Evolutionary conservation across 2,113 vertebrate species (phyloP).

Genomic region (Numida meleagris): DNA sequence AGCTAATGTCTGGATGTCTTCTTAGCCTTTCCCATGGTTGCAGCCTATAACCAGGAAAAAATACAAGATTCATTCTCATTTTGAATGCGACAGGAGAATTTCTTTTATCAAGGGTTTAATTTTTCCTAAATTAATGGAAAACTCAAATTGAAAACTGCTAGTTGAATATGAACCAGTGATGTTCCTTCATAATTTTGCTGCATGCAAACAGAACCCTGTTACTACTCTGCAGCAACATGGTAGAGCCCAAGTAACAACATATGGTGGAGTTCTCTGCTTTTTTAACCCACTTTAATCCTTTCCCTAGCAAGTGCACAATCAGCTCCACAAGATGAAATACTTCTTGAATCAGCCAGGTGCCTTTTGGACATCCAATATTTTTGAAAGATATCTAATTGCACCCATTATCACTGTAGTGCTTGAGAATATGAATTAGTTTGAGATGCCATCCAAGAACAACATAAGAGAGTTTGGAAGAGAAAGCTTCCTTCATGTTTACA

Average conservation of each 20-base stretch:
- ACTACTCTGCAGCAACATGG: background rate
- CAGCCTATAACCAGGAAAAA: background rate
- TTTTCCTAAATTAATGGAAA: background rate
- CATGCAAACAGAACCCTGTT: background rate
- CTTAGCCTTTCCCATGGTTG: background rate
- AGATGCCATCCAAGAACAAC: background rate
- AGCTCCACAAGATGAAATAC: background rate
- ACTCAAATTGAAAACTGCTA: background rate
- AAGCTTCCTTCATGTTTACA: background rate
- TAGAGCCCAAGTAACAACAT: fast-evolving
- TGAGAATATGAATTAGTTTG: background rate
- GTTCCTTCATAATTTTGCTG: background rate
- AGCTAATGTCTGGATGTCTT: background rate
- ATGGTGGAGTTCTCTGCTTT: fast-evolving
- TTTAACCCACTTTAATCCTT: background rate
- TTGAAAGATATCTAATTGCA: background rate
- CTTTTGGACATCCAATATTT: background rate
- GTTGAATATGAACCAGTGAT: fast-evolving
- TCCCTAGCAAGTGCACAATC: background rate
- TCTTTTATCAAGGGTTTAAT: background rate
- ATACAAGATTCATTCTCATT: background rate
- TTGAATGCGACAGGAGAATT: background rate
- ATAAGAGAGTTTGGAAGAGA: background rate
- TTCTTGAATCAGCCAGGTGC: background rate
- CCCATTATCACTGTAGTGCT: background rate